Percentiles rank a stretch among this genome's conserved stretches.
Evolutionary conservation across 2,888 invertebrate species (phyloP).

Genomic region (Ischnus inquisitorius): DNA sequence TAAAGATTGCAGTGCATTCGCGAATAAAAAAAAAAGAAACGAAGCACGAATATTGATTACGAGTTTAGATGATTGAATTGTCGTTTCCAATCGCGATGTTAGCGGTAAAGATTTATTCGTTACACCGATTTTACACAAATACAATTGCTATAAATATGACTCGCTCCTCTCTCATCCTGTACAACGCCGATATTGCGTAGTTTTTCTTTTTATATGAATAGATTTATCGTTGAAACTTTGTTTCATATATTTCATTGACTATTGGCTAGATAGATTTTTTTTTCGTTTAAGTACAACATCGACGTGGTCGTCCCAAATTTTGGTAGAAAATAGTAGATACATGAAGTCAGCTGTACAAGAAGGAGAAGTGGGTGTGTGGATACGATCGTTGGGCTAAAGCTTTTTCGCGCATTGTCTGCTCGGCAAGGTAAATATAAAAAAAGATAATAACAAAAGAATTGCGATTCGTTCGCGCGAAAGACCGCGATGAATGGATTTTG

Average conservation of each 20-base stretch:
- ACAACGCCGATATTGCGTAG: slow-evolving; percentile 52
- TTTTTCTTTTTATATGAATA: slow-evolving; percentile 22
- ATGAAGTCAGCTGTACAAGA: slow-evolving; percentile 63
- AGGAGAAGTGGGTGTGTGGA: slow-evolving; percentile 31
- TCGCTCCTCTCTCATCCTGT: slow-evolving; percentile 65
- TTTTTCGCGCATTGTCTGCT: slow-evolving; percentile 2
- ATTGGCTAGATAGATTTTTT: slow-evolving; percentile 17
- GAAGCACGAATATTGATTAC: slow-evolving; percentile 48
- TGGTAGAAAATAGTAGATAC: slow-evolving; percentile 44
- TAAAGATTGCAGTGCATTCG: slow-evolving; percentile 24
- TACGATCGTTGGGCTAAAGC: slow-evolving; percentile 14
- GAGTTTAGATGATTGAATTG: slow-evolving; percentile 41
- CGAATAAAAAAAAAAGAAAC: slow-evolving; percentile 13
- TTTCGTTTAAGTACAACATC: slow-evolving; percentile 19
- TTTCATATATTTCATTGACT: not conserved
- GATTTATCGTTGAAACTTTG: slow-evolving; percentile 37
- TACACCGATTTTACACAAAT: slow-evolving; percentile 66
- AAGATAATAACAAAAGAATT: slow-evolving; percentile 7
- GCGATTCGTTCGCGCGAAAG: not conserved
- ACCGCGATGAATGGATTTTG: too few species aligned
- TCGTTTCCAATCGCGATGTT: slow-evolving; percentile 33
- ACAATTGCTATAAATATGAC: slow-evolving; percentile 69
- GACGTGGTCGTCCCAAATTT: slow-evolving; percentile 24
- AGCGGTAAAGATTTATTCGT: slow-evolving; percentile 52
- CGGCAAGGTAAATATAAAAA: slow-evolving; percentile 34